Evolutionary conservation across 1,140 invertebrate genomes (phyloP).

Genomic region (Neocloeon triangulifer): DNA sequence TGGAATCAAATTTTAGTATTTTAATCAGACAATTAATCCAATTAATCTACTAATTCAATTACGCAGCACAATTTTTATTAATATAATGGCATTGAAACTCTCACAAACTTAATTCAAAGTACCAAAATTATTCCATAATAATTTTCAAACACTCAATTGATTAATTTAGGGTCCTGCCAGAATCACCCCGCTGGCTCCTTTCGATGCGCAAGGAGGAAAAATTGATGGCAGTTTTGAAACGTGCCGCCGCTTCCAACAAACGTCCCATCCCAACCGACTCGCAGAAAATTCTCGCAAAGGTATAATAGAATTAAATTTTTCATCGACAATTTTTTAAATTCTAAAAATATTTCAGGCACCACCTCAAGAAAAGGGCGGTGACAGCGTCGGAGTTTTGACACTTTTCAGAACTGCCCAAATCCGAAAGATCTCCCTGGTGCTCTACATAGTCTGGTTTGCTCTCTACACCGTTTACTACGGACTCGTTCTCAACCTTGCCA

Average conservation of each 20-base stretch:
- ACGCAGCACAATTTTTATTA: too few species aligned
- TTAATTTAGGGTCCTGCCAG: constrained; percentile 40
- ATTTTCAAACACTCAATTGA: too few species aligned
- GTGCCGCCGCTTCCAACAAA: constrained; percentile 29
- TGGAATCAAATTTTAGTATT: too few species aligned
- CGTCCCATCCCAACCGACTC: constrained; percentile 10
- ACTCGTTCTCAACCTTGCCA: constrained; percentile 40
- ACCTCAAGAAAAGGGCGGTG: neutral
- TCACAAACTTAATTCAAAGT: too few species aligned
- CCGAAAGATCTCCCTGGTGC: constrained; percentile 35
- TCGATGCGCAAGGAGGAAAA: constrained; percentile 43
- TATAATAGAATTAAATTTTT: neutral
- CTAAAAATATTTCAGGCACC: neutral
- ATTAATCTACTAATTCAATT: too few species aligned
- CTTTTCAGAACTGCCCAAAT: constrained; percentile 33
- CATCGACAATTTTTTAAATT: neutral
- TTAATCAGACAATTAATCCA: too few species aligned
- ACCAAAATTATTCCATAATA: constrained; percentile 4
- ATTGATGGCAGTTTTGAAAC: constrained; percentile 39
- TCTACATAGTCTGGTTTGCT: constrained; percentile 44
- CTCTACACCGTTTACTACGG: constrained; percentile 52
- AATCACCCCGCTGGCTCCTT: constrained; percentile 66
- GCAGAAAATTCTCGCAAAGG: constrained; percentile 1
- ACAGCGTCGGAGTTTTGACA: constrained; percentile 26
- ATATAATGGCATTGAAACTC: too few species aligned